Conservation (phyloP, 1,140 invertebrate genomes). For the Trypoxylus dichotomus region DNA sequence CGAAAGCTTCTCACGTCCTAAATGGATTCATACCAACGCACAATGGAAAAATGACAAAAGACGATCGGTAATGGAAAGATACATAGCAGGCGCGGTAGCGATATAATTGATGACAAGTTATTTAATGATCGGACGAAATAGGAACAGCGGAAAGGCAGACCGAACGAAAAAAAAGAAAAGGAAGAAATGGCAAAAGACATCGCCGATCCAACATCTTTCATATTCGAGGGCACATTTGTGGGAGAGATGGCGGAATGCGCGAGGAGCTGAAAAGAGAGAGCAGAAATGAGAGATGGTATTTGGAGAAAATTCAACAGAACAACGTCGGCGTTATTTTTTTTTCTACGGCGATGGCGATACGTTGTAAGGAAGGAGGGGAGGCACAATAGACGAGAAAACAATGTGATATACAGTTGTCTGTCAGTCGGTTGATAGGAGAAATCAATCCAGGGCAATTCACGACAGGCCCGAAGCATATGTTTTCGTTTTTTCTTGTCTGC, state of each 20-base stretch:
- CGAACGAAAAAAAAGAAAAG: background rate
- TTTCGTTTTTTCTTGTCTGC: background rate
- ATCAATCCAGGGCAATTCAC: slow-evolving; percentile 19
- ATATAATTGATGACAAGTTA: slow-evolving; percentile 22
- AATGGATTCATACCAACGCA: background rate
- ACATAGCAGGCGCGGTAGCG: background rate
- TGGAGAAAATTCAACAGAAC: background rate
- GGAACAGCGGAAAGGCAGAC: background rate
- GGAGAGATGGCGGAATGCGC: background rate
- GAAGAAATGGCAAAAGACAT: background rate
- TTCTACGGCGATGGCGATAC: background rate
- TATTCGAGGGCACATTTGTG: background rate
- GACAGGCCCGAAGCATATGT: background rate
- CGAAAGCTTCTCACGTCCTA: background rate
- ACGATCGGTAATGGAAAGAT: slow-evolving; percentile 15
- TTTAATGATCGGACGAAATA: slow-evolving; percentile 11
- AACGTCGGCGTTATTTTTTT: background rate
- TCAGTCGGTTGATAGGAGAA: slow-evolving; percentile 21
- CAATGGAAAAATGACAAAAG: slow-evolving; percentile 21
- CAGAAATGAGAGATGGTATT: background rate
- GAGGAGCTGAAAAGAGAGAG: background rate
- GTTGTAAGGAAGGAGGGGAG: background rate
- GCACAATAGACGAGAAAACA: slow-evolving; percentile 12
- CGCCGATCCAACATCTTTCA: background rate
- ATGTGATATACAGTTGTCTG: slow-evolving; percentile 10